phyloP scores from a whole-genome alignment of 2,888 invertebrate genomes.

The Acanthosoma haemorrhoidale region DNA sequence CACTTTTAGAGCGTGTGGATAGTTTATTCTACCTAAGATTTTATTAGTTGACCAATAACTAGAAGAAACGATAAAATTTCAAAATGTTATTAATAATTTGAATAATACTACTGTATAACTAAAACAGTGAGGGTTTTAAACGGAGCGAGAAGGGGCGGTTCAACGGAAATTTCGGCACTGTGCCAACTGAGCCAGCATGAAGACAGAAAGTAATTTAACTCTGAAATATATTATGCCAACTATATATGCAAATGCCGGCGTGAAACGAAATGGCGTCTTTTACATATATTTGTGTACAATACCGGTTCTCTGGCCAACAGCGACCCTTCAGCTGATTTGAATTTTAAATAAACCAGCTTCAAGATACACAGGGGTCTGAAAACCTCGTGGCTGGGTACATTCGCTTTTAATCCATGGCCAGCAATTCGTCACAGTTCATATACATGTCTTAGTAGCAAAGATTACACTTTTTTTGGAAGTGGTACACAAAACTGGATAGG shows the following conservation, averaged over 20 bases:
- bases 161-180: background rate
- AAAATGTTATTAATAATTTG: too few relatives aligned
- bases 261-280: slow-evolving; percentile 12
- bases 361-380: background rate
- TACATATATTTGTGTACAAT: slow-evolving; percentile 12
- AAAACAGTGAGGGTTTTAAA: too few relatives aligned
- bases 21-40: too few relatives aligned
- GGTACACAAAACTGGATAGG: too few relatives aligned
- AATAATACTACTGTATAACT: too few relatives aligned
- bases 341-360: background rate
- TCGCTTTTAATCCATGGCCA: background rate
- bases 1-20: too few relatives aligned
- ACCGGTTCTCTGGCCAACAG: background rate
- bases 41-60: too few relatives aligned
- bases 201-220: slow-evolving; percentile 1
- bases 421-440: too few relatives aligned
- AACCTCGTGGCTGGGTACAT: background rate
- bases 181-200: background rate
- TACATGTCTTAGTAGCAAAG: too few relatives aligned
- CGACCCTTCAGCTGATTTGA: background rate
- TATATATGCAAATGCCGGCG: background rate
- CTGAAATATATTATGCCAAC: background rate
- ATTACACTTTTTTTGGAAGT: too few relatives aligned
- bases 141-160: background rate
- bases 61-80: too few relatives aligned